A percentile compares a stretch with the other conserved stretches of the same genome.
Conservation (phyloP, 2,797 vertebrate genomes). For the Rhyacichthys aspro region DNA sequence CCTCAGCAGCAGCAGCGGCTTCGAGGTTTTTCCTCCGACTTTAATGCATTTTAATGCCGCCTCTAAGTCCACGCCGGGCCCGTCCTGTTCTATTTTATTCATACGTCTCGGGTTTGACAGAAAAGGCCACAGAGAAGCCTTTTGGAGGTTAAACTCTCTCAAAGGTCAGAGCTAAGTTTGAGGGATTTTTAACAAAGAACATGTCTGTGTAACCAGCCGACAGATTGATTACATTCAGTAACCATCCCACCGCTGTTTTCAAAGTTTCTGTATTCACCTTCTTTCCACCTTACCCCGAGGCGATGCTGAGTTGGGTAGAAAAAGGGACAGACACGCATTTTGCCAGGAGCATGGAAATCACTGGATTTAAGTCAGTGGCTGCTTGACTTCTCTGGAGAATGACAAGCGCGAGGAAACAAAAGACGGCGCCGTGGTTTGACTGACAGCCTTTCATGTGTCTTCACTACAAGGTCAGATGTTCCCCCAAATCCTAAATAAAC, state of each 20-base stretch:
- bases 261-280: conserved; percentile 49
- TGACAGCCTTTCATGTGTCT: conserved; percentile 71
- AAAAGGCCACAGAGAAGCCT: conserved; percentile 8
- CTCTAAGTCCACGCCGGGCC: neutral
- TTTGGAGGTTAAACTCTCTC: conserved; percentile 20
- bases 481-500: conserved; percentile 48
- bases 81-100: conserved; percentile 11
- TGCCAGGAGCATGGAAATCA: conserved; percentile 62
- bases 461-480: conserved; percentile 72
- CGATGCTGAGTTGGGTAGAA: conserved; percentile 45
- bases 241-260: conserved; percentile 31
- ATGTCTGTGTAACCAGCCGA: conserved; percentile 35
- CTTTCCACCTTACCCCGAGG: conserved; percentile 67
- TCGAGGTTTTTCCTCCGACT: conserved; percentile 4
- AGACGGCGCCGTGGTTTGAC: conserved; percentile 57
- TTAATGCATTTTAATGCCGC: conserved; percentile 12
- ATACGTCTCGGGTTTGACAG: conserved; percentile 22
- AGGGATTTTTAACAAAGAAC: conserved; percentile 20
- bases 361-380: conserved; percentile 57
- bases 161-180: conserved; percentile 37
- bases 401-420: conserved; percentile 68
- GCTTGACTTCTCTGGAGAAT: conserved; percentile 66
- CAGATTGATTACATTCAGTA: conserved; percentile 50
- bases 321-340: conserved; percentile 63
- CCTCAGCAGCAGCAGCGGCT: neutral